A percentile compares a stretch with the other conserved stretches of the same genome.
Conservation (phyloP, 2,888 invertebrate genomes). For the Folsomia manolachei region DNA sequence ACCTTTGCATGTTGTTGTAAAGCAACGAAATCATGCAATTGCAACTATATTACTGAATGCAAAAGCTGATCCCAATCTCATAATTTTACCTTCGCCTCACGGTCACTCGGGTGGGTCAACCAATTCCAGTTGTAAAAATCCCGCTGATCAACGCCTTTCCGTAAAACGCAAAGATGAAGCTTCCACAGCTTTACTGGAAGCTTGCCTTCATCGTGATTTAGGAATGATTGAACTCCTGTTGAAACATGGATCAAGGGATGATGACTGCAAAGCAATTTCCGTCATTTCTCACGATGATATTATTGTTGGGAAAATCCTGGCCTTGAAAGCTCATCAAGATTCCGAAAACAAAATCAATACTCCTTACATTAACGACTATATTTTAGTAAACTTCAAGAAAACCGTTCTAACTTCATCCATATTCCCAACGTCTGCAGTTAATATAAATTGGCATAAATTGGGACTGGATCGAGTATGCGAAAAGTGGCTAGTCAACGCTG, state of each 20-base stretch:
- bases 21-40: slow-evolving; percentile 71
- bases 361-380: slow-evolving; percentile 37
- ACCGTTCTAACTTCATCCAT: slow-evolving; percentile 43
- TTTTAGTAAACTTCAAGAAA: slow-evolving; percentile 44
- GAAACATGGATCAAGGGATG: slow-evolving; percentile 80
- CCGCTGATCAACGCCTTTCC: not conserved
- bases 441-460: slow-evolving; percentile 87
- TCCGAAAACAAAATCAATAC: slow-evolving; percentile 88
- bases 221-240: slow-evolving; percentile 74
- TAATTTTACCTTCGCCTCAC: slow-evolving; percentile 57
- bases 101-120: slow-evolving; percentile 9
- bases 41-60: slow-evolving; percentile 63
- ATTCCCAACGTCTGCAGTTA: slow-evolving; percentile 46
- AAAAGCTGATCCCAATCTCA: slow-evolving; percentile 69
- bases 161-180: slow-evolving; percentile 24
- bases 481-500: slow-evolving; percentile 81
- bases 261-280: slow-evolving; percentile 78
- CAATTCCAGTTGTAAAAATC: not conserved
- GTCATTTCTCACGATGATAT: slow-evolving; percentile 70
- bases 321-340: slow-evolving; percentile 79
- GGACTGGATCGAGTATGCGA: slow-evolving; percentile 67
- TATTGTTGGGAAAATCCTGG: slow-evolving; percentile 75
- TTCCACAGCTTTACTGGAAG: slow-evolving; percentile 66
- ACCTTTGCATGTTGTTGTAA: slow-evolving; percentile 76
- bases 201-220: slow-evolving; percentile 65